Percentiles rank a stretch among this genome's conserved stretches.
Evolutionary conservation across 2,888 invertebrate genomes (phyloP).

Genomic region (Nomada ruficornis): DNA sequence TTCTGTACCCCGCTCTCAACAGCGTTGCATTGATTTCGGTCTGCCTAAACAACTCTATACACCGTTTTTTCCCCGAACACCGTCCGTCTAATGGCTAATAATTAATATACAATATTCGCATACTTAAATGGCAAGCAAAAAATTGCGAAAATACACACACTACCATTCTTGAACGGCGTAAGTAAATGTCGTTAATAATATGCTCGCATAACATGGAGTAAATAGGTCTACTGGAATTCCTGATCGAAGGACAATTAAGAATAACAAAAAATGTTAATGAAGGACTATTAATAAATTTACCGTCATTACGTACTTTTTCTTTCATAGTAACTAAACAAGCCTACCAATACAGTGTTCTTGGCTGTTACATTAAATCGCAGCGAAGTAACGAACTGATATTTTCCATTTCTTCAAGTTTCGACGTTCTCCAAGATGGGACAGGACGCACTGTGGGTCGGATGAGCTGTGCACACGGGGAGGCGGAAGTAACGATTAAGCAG

Average conservation of each 20-base stretch:
- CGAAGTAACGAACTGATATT: background rate
- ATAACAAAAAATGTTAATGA: background rate
- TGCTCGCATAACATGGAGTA: slow-evolving; percentile 15
- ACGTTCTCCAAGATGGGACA: slow-evolving; percentile 26
- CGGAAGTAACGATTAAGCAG: slow-evolving; percentile 83
- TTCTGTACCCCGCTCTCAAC: slow-evolving; percentile 23
- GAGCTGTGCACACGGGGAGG: slow-evolving; percentile 66
- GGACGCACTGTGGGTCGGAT: slow-evolving; percentile 47
- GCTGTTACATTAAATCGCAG: background rate
- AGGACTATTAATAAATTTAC: background rate
- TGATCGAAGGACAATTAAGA: slow-evolving; percentile 22
- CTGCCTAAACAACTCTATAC: background rate
- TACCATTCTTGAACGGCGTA: background rate
- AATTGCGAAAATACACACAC: slow-evolving; percentile 7
- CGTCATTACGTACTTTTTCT: too few species aligned
- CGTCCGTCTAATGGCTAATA: background rate
- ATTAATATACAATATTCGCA: slow-evolving; percentile 9
- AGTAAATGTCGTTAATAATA: background rate
- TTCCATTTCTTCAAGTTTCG: background rate
- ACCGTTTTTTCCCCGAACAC: background rate
- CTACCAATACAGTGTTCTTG: background rate
- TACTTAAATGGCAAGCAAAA: background rate
- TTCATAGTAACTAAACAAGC: background rate
- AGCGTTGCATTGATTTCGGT: background rate
- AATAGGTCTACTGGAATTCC: slow-evolving; percentile 5